phyloP scores from a whole-genome alignment of 2,113 vertebrate species.

The Cyprinus carpio region DNA sequence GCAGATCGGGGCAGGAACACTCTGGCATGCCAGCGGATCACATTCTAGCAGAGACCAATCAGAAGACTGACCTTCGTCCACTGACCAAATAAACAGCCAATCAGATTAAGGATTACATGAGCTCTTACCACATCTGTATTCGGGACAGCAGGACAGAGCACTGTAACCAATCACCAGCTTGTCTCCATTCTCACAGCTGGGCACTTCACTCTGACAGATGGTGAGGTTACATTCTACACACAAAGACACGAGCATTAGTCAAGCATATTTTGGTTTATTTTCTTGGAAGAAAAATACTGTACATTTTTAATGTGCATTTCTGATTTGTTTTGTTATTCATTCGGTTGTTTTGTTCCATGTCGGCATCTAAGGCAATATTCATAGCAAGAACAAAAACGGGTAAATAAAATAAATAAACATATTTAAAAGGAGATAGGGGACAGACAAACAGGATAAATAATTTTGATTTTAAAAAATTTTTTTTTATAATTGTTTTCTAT shows the following conservation, averaged over 20 bases:
- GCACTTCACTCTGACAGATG: constrained; percentile 82
- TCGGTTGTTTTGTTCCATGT: not conserved
- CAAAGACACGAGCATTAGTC: not conserved
- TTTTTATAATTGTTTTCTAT: not conserved
- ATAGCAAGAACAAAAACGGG: not conserved
- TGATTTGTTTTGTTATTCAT: not conserved
- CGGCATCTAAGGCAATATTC: not conserved
- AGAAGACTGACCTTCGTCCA: constrained; percentile 34
- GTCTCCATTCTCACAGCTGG: constrained; percentile 82
- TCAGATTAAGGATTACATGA: not conserved
- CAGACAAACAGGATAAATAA: not conserved
- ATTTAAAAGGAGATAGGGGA: not conserved
- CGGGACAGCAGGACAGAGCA: constrained; percentile 88
- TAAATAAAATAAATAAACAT: not conserved
- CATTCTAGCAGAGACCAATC: constrained; percentile 80
- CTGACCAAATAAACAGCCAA: not conserved
- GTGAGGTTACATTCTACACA: constrained; percentile 89
- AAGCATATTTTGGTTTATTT: not conserved
- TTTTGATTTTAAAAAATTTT: too few relatives aligned
- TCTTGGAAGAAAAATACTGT: not conserved
- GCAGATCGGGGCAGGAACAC: constrained; percentile 77
- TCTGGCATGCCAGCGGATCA: constrained; percentile 83
- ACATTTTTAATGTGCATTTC: not conserved
- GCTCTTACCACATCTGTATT: constrained; percentile 88
- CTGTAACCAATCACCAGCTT: constrained; percentile 83